Conservation (phyloP, 2,113 vertebrate species). For the Festucalex cinctus region DNA sequence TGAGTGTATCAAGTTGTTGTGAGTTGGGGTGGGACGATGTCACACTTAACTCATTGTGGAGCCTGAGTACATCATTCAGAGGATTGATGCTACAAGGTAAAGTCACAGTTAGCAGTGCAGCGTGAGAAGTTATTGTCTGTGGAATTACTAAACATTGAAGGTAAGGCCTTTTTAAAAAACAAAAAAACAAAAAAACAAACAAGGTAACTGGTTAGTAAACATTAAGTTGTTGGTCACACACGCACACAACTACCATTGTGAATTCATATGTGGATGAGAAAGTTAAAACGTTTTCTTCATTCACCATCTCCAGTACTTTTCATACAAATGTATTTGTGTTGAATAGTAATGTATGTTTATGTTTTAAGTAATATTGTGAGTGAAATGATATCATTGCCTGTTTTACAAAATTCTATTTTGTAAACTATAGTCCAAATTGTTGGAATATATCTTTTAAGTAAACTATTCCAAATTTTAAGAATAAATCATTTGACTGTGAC, state of each 20-base stretch:
- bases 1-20: slow-evolving; percentile 10
- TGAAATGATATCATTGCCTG: not conserved
- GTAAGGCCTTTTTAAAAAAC: slow-evolving; percentile 23
- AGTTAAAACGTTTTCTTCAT: not conserved
- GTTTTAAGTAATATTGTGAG: not conserved
- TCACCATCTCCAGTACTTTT: not conserved
- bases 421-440: not conserved
- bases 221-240: not conserved
- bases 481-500: not conserved
- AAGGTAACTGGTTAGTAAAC: too few relatives aligned
- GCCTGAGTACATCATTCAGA: slow-evolving; percentile 27
- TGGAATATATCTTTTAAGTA: not conserved
- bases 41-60: slow-evolving; percentile 7
- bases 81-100: slow-evolving; percentile 17
- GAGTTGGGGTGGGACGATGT: slow-evolving; percentile 5
- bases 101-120: slow-evolving; percentile 25
- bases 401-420: not conserved
- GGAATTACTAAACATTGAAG: slow-evolving; percentile 11
- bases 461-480: not conserved
- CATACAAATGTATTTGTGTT: not conserved
- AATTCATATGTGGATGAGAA: not conserved
- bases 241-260: not conserved
- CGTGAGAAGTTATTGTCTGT: slow-evolving; percentile 22
- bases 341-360: not conserved
- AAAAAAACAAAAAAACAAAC: too few relatives aligned